These are phyloP conservation scores for Halichondria panicea DNA, from an alignment of 37 sponge, comb jelly and placozoan genomes.

Conservation along the genomic window DNA sequence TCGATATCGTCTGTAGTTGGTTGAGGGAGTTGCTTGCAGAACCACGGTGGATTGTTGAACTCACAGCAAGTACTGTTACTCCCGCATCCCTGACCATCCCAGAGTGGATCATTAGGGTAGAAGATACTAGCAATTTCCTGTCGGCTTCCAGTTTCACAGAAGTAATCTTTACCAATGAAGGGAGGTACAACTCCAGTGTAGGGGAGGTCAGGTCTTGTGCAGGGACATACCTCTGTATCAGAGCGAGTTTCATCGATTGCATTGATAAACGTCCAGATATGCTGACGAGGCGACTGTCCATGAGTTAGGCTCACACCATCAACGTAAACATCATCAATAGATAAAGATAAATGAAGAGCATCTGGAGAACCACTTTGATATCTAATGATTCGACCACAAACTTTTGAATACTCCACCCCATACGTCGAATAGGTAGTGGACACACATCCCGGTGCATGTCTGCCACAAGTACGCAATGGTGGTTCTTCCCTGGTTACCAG, in stretches of 20 bases:
- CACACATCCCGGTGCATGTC: no score
- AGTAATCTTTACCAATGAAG: constrained; percentile 44
- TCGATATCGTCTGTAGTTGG: constrained; percentile 27
- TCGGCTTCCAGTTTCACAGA: constrained; percentile 44
- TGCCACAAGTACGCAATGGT: no score
- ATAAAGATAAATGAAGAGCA: no score
- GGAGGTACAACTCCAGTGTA: constrained; percentile 7
- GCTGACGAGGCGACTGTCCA: constrained; percentile 2
- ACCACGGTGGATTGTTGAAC: constrained; percentile 12
- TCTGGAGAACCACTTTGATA: no score
- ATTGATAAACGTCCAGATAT: constrained; percentile 49
- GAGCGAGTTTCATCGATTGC: constrained; percentile 16
- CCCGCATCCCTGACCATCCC: no score
- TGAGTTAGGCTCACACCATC: constrained; percentile 32
- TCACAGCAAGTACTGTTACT: constrained; percentile 12
- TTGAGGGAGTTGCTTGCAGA: constrained; percentile 23
- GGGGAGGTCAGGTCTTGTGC: background rate
- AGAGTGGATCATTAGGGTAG: constrained; percentile 28
- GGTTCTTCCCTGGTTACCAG: no score
- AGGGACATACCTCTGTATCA: constrained; percentile 8
- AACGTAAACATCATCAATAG: constrained; percentile 28
- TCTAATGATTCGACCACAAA: no score
- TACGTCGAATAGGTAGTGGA: no score
- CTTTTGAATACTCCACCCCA: no score
- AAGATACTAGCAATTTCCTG: background rate